These are phyloP conservation scores for Sesamia nonagrioides DNA, from an alignment of 1,140 invertebrate genomes.

Conservation along the genomic window DNA sequence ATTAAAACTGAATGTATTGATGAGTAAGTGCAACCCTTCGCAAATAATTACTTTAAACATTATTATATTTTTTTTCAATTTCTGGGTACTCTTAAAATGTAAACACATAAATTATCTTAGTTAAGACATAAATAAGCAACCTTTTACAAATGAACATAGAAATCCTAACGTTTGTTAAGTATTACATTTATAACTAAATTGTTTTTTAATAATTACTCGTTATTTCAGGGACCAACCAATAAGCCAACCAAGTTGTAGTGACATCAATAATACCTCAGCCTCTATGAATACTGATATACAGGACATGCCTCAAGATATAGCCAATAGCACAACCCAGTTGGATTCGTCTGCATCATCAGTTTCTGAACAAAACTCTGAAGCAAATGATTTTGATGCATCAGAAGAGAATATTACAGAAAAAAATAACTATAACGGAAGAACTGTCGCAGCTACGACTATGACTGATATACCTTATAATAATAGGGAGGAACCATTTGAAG, in stretches of 20 bases:
- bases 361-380: conserved; percentile 60
- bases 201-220: background rate
- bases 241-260: conserved; percentile 60
- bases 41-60: no score
- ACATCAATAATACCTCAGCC: conserved; percentile 37
- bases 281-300: background rate
- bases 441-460: conserved; percentile 70
- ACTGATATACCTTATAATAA: conserved; percentile 60
- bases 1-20: conserved; percentile 81
- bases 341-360: conserved; percentile 66
- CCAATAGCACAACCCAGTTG: conserved; percentile 47
- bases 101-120: no score
- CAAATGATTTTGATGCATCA: conserved; percentile 57
- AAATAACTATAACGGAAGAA: conserved; percentile 45
- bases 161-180: no score
- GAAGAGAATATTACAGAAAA: conserved; percentile 51
- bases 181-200: no score
- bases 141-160: no score
- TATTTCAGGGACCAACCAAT: conserved; percentile 61
- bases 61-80: no score
- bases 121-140: no score
- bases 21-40: conserved; percentile 71
- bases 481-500: conserved; percentile 56
- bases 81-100: no score
- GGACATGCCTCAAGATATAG: conserved; percentile 56